Evolutionary conservation across 1,140 invertebrate species (phyloP).

Genomic region (Dendroctonus valens): DNA sequence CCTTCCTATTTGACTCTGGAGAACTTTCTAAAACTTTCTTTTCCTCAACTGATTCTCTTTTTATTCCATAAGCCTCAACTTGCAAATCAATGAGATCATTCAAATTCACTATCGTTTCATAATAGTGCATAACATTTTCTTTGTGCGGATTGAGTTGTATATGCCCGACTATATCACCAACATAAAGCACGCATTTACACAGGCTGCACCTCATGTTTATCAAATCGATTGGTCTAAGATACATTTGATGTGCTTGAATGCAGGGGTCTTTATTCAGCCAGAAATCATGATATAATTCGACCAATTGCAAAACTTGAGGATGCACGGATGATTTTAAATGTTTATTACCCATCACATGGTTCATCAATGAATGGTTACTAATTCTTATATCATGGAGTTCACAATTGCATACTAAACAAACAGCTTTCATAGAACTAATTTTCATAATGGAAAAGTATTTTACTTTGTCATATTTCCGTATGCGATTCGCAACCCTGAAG

Average conservation of each 20-base stretch:
- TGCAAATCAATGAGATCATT: too few relatives aligned
- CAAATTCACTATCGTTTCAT: too few relatives aligned
- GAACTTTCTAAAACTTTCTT: too few relatives aligned
- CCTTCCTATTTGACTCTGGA: too few relatives aligned
- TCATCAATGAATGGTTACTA: conserved; percentile 20
- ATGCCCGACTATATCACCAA: too few relatives aligned
- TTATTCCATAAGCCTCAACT: too few relatives aligned
- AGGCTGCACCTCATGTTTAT: too few relatives aligned
- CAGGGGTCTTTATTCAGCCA: conserved; percentile 33
- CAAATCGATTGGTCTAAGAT: conserved; percentile 18
- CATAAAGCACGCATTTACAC: too few relatives aligned
- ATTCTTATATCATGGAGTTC: conserved; percentile 24
- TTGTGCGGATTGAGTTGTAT: too few relatives aligned
- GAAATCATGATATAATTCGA: conserved; percentile 34
- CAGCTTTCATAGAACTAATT: conserved; percentile 26
- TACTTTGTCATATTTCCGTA: conserved; percentile 30
- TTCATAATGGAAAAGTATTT: conserved; percentile 35
- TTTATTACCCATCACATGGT: conserved; percentile 36
- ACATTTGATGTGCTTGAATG: conserved; percentile 40
- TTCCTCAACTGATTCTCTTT: too few relatives aligned
- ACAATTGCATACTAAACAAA: conserved; percentile 38
- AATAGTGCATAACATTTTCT: too few relatives aligned
- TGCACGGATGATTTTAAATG: conserved; percentile 30
- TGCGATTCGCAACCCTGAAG: conserved; percentile 8
- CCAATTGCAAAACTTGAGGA: conserved; percentile 13